Base-by-base conservation (phyloP, 2,797 vertebrate genomes). In the Chrosomus eos region DNA sequence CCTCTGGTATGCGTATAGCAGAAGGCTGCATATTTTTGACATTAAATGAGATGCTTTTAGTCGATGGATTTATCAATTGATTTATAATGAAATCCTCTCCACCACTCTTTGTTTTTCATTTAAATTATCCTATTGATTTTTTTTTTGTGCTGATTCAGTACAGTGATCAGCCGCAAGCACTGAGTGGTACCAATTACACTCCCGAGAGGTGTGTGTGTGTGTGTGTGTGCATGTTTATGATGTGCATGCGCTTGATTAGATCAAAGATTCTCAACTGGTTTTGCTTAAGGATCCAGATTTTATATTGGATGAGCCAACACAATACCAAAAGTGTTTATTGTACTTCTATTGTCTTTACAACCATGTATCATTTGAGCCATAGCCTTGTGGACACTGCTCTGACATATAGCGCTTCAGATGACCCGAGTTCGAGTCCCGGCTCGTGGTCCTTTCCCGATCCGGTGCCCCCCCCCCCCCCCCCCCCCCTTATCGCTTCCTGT, bases 121-220 rank as follows among this genome's bases (percentile, higher is more conserved):
- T 81, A 87, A 88, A 88, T 80, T 70, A 89, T 89, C 80, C 58
- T 80, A 90, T 91, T 80, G 88, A 91, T 90, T 88, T 80, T 82
- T 84, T 31, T 53, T 53, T 38, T 58, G 55, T 91, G 90, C 91
- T 92, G 91, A 94, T 91, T 92, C 91, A 91, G 91, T 91, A 90
- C 87, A n/a, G 88, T 78, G 75, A 88, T 82, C 84, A 71, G 74
- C 81, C 86, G 71, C 70, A 78, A 66, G 73, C 84, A 48, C 81
- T 81, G 40, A 83, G 70, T 88, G 83, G 33, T 85, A 77, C 70
- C 85, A 79, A 86, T 82, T 80, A 87, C 83, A 66, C 72, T 53
- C 82, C 67, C 36, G 23, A 45, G 43, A 8, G 5, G 19, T 21
- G 64, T 84, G 82, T 84, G 48, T 51, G 48, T 18, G 48, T 7